phyloP scores from a whole-genome alignment of 2,888 invertebrate species.

The Cetonia aurata region DNA sequence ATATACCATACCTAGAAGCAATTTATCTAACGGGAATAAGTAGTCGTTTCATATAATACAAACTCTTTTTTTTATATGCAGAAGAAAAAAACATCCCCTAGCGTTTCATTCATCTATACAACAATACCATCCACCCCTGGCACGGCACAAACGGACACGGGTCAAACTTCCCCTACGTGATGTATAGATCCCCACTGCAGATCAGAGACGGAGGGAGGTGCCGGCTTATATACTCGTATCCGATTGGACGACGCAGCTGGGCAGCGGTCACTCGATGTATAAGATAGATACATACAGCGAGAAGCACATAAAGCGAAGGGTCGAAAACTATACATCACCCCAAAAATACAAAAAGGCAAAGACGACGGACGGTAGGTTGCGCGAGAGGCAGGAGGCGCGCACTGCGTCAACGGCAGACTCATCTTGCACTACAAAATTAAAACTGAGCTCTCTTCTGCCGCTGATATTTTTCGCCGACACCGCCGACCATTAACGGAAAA shows the following conservation, averaged over 20 bases:
- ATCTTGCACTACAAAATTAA: constrained; percentile 58
- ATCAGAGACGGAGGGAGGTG: constrained; percentile 52
- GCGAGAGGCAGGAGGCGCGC: not conserved
- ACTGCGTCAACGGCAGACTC: constrained; percentile 30
- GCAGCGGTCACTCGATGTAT: constrained; percentile 60
- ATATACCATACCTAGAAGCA: not conserved
- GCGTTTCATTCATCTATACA: constrained; percentile 3
- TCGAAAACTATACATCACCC: constrained; percentile 24
- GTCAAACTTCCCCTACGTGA: constrained; percentile 56
- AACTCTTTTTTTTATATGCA: not conserved
- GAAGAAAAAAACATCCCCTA: constrained; percentile 17
- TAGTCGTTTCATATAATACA: too few relatives aligned
- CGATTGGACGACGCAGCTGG: constrained; percentile 58
- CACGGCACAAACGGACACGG: constrained; percentile 53
- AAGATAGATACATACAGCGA: not conserved
- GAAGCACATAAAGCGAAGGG: constrained; percentile 27
- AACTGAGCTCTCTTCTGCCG: constrained; percentile 63
- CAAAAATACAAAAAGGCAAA: constrained; percentile 2
- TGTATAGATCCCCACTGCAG: constrained; percentile 51
- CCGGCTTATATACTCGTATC: constrained; percentile 51
- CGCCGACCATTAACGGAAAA: constrained; percentile 55
- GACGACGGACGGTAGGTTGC: not conserved
- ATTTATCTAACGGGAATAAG: too few relatives aligned
- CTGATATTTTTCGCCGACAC: constrained; percentile 59
- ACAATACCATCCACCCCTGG: constrained; percentile 25